phyloP scores from a whole-genome alignment of 2,888 invertebrate genomes.

The Agrotis segetum region DNA sequence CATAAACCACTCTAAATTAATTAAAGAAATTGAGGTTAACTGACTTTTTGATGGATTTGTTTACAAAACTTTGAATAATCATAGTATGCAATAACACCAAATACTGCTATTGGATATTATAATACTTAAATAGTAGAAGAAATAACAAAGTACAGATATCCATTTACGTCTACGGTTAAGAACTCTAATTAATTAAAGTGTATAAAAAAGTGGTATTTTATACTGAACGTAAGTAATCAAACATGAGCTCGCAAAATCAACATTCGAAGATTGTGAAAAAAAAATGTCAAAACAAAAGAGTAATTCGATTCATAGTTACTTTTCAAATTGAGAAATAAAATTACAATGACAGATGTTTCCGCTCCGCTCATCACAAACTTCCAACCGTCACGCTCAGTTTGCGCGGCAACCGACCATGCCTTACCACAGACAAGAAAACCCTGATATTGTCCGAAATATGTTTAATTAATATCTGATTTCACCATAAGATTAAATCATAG shows the following conservation, averaged over 20 bases:
- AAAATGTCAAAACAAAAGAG: slow-evolving; percentile 34
- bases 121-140: too few relatives aligned
- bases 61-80: background rate
- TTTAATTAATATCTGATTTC: slow-evolving; percentile 64
- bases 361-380: slow-evolving; percentile 55
- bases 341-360: slow-evolving; percentile 38
- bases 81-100: too few relatives aligned
- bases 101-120: too few relatives aligned
- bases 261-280: background rate
- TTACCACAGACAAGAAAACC: slow-evolving; percentile 49
- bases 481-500: slow-evolving; percentile 58
- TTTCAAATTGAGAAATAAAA: slow-evolving; percentile 12
- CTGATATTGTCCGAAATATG: slow-evolving; percentile 52
- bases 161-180: too few relatives aligned
- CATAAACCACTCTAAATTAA: slow-evolving; percentile 10
- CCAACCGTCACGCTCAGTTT: slow-evolving; percentile 66
- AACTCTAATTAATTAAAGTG: too few relatives aligned
- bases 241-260: background rate
- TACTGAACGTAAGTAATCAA: too few relatives aligned
- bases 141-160: too few relatives aligned
- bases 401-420: slow-evolving; percentile 61
- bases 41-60: background rate
- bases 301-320: slow-evolving; percentile 5
- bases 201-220: too few relatives aligned
- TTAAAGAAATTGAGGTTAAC: background rate